Percentiles rank a stretch among this genome's conserved stretches.
phyloP scores from a whole-genome alignment of 1,140 invertebrate genomes.

The Atopsyche davidsoni region DNA sequence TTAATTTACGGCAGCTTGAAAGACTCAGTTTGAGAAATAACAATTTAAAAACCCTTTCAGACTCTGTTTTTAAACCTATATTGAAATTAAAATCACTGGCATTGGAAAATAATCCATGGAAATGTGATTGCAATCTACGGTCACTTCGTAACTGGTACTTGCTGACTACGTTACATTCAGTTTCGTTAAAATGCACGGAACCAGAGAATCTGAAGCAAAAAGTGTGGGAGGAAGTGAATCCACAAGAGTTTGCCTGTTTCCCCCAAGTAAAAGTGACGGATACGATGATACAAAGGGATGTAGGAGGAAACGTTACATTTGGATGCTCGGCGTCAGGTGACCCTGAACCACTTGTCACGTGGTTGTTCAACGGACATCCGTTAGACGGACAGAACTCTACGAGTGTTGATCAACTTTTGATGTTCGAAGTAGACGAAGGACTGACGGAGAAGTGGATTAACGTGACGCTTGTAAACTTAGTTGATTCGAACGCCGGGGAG shows the following conservation, averaged over 20 bases:
- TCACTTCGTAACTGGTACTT: slow-evolving; percentile 69
- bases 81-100: slow-evolving; percentile 63
- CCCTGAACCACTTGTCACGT: slow-evolving; percentile 67
- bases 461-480: slow-evolving; percentile 61
- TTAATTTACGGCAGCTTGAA: slow-evolving; percentile 59
- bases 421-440: slow-evolving; percentile 40
- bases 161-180: slow-evolving; percentile 54
- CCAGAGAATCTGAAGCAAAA: slow-evolving; percentile 54
- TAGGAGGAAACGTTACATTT: slow-evolving; percentile 68
- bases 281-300: slow-evolving; percentile 37
- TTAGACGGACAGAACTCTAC: slow-evolving; percentile 20
- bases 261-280: slow-evolving; percentile 56
- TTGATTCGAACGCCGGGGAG: slow-evolving; percentile 64
- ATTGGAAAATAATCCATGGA: slow-evolving; percentile 74
- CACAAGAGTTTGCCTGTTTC: slow-evolving; percentile 66
- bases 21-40: slow-evolving; percentile 66
- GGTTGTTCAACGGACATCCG: slow-evolving; percentile 61
- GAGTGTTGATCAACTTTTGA: slow-evolving; percentile 37
- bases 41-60: slow-evolving; percentile 57
- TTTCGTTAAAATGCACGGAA: slow-evolving; percentile 55
- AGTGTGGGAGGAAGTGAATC: slow-evolving; percentile 60
- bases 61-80: slow-evolving; percentile 58
- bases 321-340: slow-evolving; percentile 66
- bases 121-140: slow-evolving; percentile 72
- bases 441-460: slow-evolving; percentile 58